These are phyloP conservation scores for Drosophila parthenogenetica DNA, from an alignment of 2,888 invertebrate genomes.

Conservation along the genomic window DNA sequence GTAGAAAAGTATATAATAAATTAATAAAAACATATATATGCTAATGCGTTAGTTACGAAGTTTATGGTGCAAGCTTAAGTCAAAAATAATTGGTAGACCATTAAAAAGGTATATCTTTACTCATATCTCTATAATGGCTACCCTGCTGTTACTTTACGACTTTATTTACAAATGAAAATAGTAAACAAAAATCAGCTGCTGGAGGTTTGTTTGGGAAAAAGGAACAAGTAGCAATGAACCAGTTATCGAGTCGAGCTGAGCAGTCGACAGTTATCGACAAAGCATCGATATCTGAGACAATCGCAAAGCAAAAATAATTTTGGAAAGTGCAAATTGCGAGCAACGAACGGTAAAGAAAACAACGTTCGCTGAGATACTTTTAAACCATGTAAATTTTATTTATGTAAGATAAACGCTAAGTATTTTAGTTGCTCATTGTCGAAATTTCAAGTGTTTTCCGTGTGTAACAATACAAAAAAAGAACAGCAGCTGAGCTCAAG, in stretches of 20 bases:
- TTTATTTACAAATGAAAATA: conserved; percentile 31
- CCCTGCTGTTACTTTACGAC: background rate
- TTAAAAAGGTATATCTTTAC: background rate
- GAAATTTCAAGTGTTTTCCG: conserved; percentile 27
- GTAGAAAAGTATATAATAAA: too few species aligned
- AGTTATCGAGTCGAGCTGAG: conserved; percentile 23
- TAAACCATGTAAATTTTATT: conserved; percentile 9
- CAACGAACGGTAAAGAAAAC: conserved; percentile 46
- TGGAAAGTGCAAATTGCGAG: conserved; percentile 58
- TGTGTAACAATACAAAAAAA: background rate
- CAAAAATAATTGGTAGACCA: background rate
- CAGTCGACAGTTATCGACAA: conserved; percentile 1
- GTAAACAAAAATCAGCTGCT: conserved; percentile 50
- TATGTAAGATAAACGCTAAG: background rate
- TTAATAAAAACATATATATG: too few species aligned
- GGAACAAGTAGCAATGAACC: conserved; percentile 19
- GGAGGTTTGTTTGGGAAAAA: conserved; percentile 3
- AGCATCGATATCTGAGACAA: conserved; percentile 35
- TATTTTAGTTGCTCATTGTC: background rate
- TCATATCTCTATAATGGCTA: background rate
- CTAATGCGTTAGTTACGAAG: too few species aligned
- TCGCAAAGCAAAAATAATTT: conserved; percentile 44
- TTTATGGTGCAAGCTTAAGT: too few species aligned
- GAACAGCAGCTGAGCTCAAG: conserved; percentile 40
- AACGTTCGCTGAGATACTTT: conserved; percentile 11